phyloP scores from a whole-genome alignment of 92 coral and sea anemone genomes.

The Ricordea florida region DNA sequence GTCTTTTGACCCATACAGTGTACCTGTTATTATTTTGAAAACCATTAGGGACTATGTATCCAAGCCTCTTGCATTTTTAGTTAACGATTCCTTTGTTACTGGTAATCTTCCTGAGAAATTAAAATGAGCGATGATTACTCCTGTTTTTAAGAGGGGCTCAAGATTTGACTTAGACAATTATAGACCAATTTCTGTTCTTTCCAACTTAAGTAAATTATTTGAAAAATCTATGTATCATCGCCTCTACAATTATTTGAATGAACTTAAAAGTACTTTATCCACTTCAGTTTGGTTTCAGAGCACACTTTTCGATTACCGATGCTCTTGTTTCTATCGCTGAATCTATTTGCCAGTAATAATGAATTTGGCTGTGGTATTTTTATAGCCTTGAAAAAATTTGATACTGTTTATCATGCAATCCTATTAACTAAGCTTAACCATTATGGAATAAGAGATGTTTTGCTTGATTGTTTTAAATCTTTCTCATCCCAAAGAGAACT shows the following conservation, averaged over 20 bases:
- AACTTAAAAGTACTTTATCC: too few species aligned
- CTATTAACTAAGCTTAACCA: background rate
- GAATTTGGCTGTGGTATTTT: too few species aligned
- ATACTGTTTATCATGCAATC: too few species aligned
- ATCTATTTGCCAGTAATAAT: background rate
- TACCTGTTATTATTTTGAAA: background rate
- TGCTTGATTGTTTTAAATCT: constrained; percentile 1
- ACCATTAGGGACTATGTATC: background rate
- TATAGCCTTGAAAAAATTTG: too few species aligned
- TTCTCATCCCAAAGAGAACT: background rate
- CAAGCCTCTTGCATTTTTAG: background rate
- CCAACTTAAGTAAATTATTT: constrained; percentile 15
- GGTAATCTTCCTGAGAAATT: too few species aligned
- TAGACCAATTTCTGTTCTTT: constrained; percentile 24
- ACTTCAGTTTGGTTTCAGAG: too few species aligned
- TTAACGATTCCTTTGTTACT: constrained; percentile 13
- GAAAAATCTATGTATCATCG: constrained; percentile 27
- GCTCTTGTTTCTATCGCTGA: background rate
- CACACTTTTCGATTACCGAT: too few species aligned
- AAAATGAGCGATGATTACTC: too few species aligned
- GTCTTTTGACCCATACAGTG: constrained; percentile 21
- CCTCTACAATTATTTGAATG: background rate
- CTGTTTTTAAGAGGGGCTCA: too few species aligned
- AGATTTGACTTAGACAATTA: too few species aligned
- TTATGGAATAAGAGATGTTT: constrained; percentile 1